Evolutionary conservation across 1,140 invertebrate genomes (phyloP).

Genomic region (Ooceraea biroi): DNA sequence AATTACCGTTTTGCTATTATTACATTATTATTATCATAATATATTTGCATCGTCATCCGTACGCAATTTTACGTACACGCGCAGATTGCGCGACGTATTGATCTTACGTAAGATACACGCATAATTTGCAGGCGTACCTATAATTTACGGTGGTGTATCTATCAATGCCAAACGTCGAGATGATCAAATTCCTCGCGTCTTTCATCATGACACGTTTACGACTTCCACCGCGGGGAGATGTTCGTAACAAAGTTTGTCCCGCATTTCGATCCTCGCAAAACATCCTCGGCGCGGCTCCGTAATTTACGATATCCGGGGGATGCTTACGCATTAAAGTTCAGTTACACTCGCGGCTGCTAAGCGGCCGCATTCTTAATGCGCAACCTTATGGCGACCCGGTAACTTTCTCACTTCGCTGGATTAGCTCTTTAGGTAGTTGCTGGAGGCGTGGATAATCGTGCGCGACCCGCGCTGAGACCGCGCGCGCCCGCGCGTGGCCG

Average conservation of each 20-base stretch:
- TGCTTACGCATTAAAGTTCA: slow-evolving; percentile 67
- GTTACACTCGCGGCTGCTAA: slow-evolving; percentile 71
- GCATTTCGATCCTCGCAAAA: slow-evolving; percentile 68
- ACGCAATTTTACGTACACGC: too few relatives aligned
- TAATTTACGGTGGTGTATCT: background rate
- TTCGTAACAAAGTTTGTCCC: slow-evolving; percentile 62
- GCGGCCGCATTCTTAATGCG: slow-evolving; percentile 61
- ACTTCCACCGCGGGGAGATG: slow-evolving; percentile 32
- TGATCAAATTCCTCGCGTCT: slow-evolving; percentile 16
- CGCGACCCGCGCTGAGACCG: slow-evolving; percentile 37
- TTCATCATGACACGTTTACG: slow-evolving; percentile 49
- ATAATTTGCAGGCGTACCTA: background rate
- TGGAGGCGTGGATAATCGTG: slow-evolving; percentile 65
- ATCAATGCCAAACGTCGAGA: background rate
- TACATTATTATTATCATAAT: too few relatives aligned
- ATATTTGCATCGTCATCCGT: too few relatives aligned
- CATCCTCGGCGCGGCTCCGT: slow-evolving; percentile 38
- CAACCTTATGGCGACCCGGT: slow-evolving; percentile 53
- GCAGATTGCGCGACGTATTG: too few relatives aligned
- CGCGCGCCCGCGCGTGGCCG: too few relatives aligned
- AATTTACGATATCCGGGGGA: slow-evolving; percentile 69
- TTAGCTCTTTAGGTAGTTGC: slow-evolving; percentile 72
- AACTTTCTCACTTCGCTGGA: slow-evolving; percentile 71
- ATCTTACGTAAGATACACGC: background rate
- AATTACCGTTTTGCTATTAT: too few relatives aligned